These are phyloP conservation scores for Triplophysa siluroides DNA, from an alignment of 2,113 vertebrate genomes.

Conservation along the genomic window DNA sequence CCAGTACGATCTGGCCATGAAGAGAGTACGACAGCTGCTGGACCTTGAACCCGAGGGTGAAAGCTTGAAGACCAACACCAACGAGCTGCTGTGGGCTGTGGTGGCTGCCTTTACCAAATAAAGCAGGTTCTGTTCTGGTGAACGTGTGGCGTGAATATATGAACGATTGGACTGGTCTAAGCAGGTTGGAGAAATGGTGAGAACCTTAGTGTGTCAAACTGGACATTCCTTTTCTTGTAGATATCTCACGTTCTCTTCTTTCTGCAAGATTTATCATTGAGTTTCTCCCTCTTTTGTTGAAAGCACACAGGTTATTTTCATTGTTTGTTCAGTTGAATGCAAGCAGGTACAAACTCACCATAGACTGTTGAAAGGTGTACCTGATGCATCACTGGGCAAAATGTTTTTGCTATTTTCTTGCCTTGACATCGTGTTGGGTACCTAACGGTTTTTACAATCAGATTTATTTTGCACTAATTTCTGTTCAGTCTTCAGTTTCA, in stretches of 20 bases:
- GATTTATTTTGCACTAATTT: neutral
- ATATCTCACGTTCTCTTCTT: conserved; percentile 48
- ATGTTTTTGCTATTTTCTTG: neutral
- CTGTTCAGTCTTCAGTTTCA: conserved; percentile 1
- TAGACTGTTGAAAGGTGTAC: conserved; percentile 26
- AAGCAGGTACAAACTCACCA: neutral
- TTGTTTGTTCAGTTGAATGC: conserved; percentile 30
- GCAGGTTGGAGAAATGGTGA: conserved; percentile 34
- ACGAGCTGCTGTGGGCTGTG: conserved; percentile 93
- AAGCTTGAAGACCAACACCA: conserved; percentile 86
- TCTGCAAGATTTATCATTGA: conserved; percentile 40
- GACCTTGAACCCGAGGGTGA: conserved; percentile 94
- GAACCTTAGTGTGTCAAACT: conserved; percentile 45
- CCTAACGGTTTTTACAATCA: neutral
- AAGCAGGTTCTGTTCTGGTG: conserved; percentile 47
- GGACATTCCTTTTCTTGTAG: conserved; percentile 45
- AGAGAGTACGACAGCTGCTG: conserved; percentile 90
- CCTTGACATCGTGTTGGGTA: neutral
- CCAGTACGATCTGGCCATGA: conserved; percentile 95
- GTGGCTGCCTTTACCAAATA: conserved; percentile 95
- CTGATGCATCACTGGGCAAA: conserved; percentile 5
- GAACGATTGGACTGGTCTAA: conserved; percentile 28
- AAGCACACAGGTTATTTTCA: conserved; percentile 26
- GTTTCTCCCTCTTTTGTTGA: conserved; percentile 48
- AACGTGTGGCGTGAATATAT: neutral